Conservation (phyloP, 2,797 vertebrate genomes). For the Rhynchonycteris naso region DNA sequence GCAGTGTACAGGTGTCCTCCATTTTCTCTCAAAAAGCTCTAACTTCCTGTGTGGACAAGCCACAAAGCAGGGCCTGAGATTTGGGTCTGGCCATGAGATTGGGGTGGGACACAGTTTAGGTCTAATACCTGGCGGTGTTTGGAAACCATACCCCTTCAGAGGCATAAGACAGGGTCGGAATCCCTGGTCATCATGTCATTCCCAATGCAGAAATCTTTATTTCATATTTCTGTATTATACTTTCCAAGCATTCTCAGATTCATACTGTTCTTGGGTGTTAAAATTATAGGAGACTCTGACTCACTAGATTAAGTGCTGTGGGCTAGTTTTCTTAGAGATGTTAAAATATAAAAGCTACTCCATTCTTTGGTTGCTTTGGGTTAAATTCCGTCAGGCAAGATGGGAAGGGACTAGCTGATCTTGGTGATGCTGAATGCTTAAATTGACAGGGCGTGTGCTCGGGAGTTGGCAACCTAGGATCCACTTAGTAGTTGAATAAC, state of each 20-base stretch:
- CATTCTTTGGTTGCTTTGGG: not conserved
- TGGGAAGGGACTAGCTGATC: not conserved
- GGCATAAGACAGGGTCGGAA: not conserved
- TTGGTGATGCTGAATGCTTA: not conserved
- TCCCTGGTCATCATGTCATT: not conserved
- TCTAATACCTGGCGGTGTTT: not conserved
- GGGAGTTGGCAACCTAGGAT: rapidly evolving
- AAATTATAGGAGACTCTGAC: not conserved
- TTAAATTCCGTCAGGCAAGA: not conserved
- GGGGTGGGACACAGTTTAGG: not conserved
- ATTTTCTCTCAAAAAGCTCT: not conserved
- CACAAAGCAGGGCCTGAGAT: not conserved
- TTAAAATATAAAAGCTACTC: not conserved
- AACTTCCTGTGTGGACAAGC: not conserved
- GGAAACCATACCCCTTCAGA: not conserved
- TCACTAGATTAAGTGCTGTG: not conserved
- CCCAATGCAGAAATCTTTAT: not conserved
- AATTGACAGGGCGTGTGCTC: not conserved
- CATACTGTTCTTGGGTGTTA: not conserved
- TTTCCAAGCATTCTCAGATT: not conserved
- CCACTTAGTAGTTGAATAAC: not conserved
- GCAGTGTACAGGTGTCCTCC: not conserved
- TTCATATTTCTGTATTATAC: not conserved
- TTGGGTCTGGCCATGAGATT: not conserved
- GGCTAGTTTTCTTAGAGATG: not conserved